Base-by-base conservation (phyloP, 1,140 invertebrate genomes). In the Eriocheir sinensis region DNA sequence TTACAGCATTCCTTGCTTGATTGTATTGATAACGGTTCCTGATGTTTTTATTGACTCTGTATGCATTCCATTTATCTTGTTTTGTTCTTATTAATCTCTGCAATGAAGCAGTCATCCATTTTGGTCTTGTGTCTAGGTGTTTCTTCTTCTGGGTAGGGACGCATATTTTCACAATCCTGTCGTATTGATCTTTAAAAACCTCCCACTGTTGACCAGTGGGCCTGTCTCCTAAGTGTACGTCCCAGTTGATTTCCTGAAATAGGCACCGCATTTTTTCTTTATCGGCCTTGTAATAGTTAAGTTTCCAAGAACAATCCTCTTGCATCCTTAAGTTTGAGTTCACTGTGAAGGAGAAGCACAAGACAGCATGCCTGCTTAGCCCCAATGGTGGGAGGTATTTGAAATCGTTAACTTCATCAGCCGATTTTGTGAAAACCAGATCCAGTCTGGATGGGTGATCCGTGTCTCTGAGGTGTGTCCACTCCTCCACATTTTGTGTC, bases 391-490 rank as follows among this genome's bases (percentile, higher is more conserved):
- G n/a, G n/a, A 81, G 80, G 80, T 81, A 81, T 81, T 3, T 81
- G 80, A 81, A 30, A 27, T 81, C 80, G 80, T 81, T 81, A 30
- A 81, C n/a, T 36, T 81, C 80, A 81, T 36, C n/a, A 81, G n/a
- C 80, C 8, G 80, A 30, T 27, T 81, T 81, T n/a, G 80, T 81
- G 34, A 81, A 81, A 81, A 81, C 34, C 8, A 81, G 80, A 27
- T 81, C 80, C 4, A 81, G 80, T 81, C 80, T 81, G n/a, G 80
- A 81, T 81, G 80, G 80, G 80, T 81, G 80, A 36, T 81, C 80
- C 27, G 80, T 81, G n/a, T 81, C 80, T 27, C 80, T 4, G n/a
- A 81, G 80, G 34, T 81, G 80, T 81, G 80, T 81, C 80, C 80
- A 30, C 34, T 81, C 80, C 27, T 36, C 80, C 34, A 81, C 80